These are phyloP conservation scores for Lipophrys pholis DNA, from an alignment of 2,113 vertebrate species.

Conservation along the genomic window DNA sequence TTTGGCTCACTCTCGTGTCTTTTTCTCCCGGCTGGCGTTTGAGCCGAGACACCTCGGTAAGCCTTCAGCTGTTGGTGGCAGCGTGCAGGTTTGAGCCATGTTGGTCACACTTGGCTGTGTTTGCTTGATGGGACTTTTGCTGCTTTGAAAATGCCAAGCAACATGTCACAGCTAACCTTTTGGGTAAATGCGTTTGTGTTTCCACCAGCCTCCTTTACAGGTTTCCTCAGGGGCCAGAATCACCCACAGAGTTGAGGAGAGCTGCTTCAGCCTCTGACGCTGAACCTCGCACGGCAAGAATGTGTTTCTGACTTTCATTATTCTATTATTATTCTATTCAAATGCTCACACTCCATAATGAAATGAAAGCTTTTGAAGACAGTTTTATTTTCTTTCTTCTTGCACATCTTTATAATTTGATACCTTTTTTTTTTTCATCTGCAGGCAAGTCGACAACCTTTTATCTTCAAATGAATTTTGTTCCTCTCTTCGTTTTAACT, in stretches of 20 bases:
- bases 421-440: conserved; percentile 17
- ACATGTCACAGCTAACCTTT: conserved; percentile 55
- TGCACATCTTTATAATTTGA: neutral
- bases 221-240: conserved; percentile 14
- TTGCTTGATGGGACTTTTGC: conserved; percentile 39
- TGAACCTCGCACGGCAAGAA: conserved; percentile 8
- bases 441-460: neutral
- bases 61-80: neutral
- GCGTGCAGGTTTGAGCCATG: conserved; percentile 7
- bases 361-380: neutral
- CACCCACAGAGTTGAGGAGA: conserved; percentile 20
- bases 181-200: conserved; percentile 14
- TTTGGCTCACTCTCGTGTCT: neutral
- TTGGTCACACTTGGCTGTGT: conserved; percentile 48
- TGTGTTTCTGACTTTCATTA: neutral
- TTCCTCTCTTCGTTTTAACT: neutral
- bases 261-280: conserved; percentile 5
- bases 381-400: neutral
- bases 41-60: neutral
- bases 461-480: neutral
- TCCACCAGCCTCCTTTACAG: conserved; percentile 17
- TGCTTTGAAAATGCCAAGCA: conserved; percentile 49
- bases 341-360: neutral
- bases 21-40: neutral
- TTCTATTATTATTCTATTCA: neutral